phyloP scores from a whole-genome alignment of 1,140 invertebrate genomes.

The Micrasema longulum region DNA sequence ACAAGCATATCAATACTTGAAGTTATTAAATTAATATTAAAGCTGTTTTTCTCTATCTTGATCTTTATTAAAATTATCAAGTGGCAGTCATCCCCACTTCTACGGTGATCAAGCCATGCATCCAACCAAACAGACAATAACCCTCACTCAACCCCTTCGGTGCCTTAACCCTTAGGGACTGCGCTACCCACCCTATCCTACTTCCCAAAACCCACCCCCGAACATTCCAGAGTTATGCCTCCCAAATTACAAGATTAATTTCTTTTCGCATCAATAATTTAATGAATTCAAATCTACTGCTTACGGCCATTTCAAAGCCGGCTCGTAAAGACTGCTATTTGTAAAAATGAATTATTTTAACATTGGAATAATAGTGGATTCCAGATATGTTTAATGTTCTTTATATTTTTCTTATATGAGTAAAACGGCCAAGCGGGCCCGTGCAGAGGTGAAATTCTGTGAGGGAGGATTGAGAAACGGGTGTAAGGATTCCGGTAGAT shows the following conservation, averaged over 20 bases:
- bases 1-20: too few relatives aligned
- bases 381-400: too few relatives aligned
- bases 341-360: neutral
- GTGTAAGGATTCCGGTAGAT: too few relatives aligned
- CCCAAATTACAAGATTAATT: slow-evolving; percentile 56
- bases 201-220: neutral
- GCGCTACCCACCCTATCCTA: neutral
- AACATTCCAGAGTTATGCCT: slow-evolving; percentile 54
- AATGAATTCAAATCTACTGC: slow-evolving; percentile 54
- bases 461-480: too few relatives aligned
- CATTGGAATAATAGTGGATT: too few relatives aligned
- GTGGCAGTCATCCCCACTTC: neutral
- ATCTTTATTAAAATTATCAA: slow-evolving; percentile 2
- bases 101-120: slow-evolving; percentile 1
- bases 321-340: slow-evolving; percentile 14
- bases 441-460: too few relatives aligned
- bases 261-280: slow-evolving; percentile 56
- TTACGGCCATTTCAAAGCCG: slow-evolving; percentile 38
- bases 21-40: too few relatives aligned
- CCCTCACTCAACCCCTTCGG: slow-evolving; percentile 47
- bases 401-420: too few relatives aligned
- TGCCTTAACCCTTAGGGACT: slow-evolving; percentile 23
- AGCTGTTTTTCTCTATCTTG: too few relatives aligned
- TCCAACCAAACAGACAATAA: slow-evolving; percentile 25
- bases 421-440: too few relatives aligned